Percentiles rank a stretch among this genome's conserved stretches.
Evolutionary conservation across 2,797 vertebrate species (phyloP).

Genomic region (Microctenopoma steveboyesi): DNA sequence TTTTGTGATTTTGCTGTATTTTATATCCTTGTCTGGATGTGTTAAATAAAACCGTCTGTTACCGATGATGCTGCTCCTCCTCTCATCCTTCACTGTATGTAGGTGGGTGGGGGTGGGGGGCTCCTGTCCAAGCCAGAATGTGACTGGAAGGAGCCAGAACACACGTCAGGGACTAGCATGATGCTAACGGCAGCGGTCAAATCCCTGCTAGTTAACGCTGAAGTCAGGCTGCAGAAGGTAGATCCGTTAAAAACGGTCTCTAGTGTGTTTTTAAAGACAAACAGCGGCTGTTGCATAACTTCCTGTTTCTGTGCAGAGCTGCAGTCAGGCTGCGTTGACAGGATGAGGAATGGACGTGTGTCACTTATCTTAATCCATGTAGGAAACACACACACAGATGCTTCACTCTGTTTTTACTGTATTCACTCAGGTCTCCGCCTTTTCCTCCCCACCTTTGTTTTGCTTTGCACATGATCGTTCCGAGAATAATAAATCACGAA

Average conservation of each 20-base stretch:
- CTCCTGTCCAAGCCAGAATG: too few species aligned
- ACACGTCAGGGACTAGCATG: too few species aligned
- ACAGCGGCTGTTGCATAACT: slow-evolving; percentile 12
- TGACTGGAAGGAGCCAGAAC: too few species aligned
- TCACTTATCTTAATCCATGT: slow-evolving; percentile 15
- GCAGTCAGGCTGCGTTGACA: slow-evolving; percentile 8
- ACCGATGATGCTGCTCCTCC: slow-evolving; percentile 1
- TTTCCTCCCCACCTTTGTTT: slow-evolving; percentile 3
- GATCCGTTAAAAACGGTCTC: background rate
- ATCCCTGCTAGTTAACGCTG: too few species aligned
- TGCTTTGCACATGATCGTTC: background rate
- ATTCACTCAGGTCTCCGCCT: background rate
- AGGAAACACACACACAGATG: slow-evolving; percentile 18
- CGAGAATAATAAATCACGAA: background rate
- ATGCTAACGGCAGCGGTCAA: too few species aligned
- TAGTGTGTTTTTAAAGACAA: background rate
- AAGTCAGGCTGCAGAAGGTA: too few species aligned
- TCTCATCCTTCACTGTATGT: too few species aligned
- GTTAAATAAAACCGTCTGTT: slow-evolving; percentile 3
- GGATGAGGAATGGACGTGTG: slow-evolving; percentile 7
- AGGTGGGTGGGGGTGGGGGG: too few species aligned
- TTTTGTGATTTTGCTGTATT: slow-evolving; percentile 36
- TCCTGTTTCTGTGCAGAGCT: slow-evolving; percentile 24
- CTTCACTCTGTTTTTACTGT: background rate
- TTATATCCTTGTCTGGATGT: slow-evolving; percentile 16